A percentile compares a stretch with the other conserved stretches of the same genome.
These are phyloP conservation scores for Haemorhous mexicanus DNA, from an alignment of 2,113 vertebrate genomes.

Conservation along the genomic window DNA sequence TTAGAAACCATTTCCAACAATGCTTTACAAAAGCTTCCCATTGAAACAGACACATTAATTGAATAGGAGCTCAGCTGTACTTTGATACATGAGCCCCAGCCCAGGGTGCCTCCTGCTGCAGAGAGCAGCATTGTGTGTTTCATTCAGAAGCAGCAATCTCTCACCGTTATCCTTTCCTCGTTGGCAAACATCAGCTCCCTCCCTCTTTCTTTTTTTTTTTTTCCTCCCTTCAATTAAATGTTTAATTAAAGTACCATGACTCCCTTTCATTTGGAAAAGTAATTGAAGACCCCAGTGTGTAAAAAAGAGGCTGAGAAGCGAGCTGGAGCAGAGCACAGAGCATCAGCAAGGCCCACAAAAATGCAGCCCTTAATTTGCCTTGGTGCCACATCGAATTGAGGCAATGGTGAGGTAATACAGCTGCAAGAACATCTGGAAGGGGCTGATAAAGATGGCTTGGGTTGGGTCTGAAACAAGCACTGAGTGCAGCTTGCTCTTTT, in stretches of 20 bases:
- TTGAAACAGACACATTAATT: constrained; percentile 49
- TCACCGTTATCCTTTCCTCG: constrained; percentile 10
- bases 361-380: neutral
- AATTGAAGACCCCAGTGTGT: constrained; percentile 20
- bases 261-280: constrained; percentile 49
- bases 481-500: neutral
- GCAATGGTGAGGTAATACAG: neutral
- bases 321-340: neutral
- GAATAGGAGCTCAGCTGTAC: constrained; percentile 30
- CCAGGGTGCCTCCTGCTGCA: constrained; percentile 12
- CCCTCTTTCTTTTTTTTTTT: neutral
- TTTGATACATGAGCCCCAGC: constrained; percentile 48
- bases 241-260: constrained; percentile 59
- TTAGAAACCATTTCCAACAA: constrained; percentile 47
- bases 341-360: neutral
- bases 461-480: neutral
- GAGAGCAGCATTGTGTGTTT: constrained; percentile 35
- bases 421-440: constrained; percentile 37
- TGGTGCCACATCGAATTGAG: neutral
- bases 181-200: constrained; percentile 29
- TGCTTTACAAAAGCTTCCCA: constrained; percentile 22
- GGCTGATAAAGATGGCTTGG: constrained; percentile 17
- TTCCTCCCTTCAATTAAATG: constrained; percentile 40
- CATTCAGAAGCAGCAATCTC: constrained; percentile 45
- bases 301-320: neutral